Evolutionary conservation across 1,140 invertebrate species (phyloP), one percentile per base, ranked within the genome.

Genomic region (Trialeurodes vaporariorum): DNA sequence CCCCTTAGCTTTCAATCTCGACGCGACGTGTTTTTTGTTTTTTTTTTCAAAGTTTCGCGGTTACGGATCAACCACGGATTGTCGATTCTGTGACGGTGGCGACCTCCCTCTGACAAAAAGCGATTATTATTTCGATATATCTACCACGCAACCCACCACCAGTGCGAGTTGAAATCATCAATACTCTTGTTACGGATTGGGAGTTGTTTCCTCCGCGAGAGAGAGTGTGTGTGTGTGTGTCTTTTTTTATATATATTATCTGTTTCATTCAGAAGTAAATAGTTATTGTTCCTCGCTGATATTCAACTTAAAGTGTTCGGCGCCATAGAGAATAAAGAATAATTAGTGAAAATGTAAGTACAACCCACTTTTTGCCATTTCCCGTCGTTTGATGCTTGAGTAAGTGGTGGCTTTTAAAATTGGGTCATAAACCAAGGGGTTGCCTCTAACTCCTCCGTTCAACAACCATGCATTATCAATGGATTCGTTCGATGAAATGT

Each of bases 261-360:
- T 9, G 17, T 49, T 49, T 49, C 34, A 5, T 49, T 17, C 5
- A 17, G 34, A 49, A n/a, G n/a, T n/a, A n/a, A 49, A 49, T 49
- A 49, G 17, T 49, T 49, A 17, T 49, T 49, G 5, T 49, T 49
- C 34, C 5, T 49, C 34, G 34, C 34, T 49, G 34, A 49, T n/a
- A n/a, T n/a, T n/a, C n/a, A n/a, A n/a, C n/a, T n/a, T n/a, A n/a
- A n/a, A n/a, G n/a, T n/a, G n/a, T n/a, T n/a, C n/a, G n/a, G n/a
- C n/a, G n/a, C n/a, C n/a, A n/a, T n/a, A n/a, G n/a, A n/a, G n/a
- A n/a, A n/a, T n/a, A n/a, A n/a, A n/a, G n/a, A n/a, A n/a, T n/a
- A n/a, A n/a, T n/a, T n/a, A n/a, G n/a, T n/a, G n/a, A n/a, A n/a
- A 49, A 49, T 49, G 34, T 49, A 49, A 49, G 34, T 49, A 49